Conservation (phyloP, 2,888 invertebrate species). For the Perithous albicinctus region DNA sequence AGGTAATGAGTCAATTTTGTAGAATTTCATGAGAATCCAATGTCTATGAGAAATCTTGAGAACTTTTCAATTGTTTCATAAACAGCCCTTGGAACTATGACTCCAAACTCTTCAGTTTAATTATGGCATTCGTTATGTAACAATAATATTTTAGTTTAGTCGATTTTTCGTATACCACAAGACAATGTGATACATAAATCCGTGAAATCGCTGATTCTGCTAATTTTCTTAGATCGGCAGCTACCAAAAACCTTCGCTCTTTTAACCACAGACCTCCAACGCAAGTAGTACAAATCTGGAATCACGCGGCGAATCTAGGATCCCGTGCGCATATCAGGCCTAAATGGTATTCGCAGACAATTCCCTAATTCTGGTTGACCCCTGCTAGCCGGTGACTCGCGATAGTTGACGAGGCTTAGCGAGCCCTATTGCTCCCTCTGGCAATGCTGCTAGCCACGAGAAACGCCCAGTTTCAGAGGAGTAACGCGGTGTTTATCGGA, state of each 20-base stretch:
- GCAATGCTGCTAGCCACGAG: conserved; percentile 70
- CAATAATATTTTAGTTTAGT: too few relatives aligned
- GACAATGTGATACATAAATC: background rate
- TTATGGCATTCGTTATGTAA: too few relatives aligned
- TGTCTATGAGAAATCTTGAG: too few relatives aligned
- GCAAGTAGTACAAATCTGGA: conserved; percentile 49
- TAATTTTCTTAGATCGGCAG: conserved; percentile 12
- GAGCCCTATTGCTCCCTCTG: conserved; percentile 48
- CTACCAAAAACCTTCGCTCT: conserved; percentile 23
- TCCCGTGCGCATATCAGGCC: conserved; percentile 50
- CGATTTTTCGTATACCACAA: too few relatives aligned
- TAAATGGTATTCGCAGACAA: conserved; percentile 65
- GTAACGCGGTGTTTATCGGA: conserved; percentile 83
- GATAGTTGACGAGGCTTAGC: conserved; percentile 78
- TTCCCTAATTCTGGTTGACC: conserved; percentile 75
- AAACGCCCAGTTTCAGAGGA: conserved; percentile 79
- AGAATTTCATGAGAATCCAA: too few relatives aligned
- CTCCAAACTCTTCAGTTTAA: too few relatives aligned
- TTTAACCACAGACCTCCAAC: conserved; percentile 8
- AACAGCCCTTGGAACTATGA: too few relatives aligned
- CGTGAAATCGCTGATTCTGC: conserved; percentile 15
- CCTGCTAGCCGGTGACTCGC: conserved; percentile 59
- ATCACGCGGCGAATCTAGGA: conserved; percentile 56
- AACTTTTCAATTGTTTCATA: too few relatives aligned
- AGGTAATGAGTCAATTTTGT: too few relatives aligned